These are phyloP conservation scores for Apodemus agrarius DNA, from an alignment of 2,797 vertebrate species.

Conservation along the genomic window DNA sequence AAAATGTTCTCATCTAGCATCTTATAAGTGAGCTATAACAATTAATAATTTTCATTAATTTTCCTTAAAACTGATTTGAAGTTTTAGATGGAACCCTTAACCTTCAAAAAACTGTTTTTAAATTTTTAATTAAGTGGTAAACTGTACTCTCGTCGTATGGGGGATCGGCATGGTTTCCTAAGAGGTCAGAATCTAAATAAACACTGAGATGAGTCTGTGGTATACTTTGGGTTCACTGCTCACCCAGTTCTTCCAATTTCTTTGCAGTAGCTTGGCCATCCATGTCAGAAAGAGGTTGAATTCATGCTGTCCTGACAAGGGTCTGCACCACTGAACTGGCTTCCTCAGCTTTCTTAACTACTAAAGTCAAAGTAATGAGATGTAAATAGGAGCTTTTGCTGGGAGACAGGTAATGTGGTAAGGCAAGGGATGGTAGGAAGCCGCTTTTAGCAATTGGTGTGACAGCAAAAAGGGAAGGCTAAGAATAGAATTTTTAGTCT, in stretches of 20 bases:
- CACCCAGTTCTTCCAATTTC: neutral
- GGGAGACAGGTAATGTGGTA: neutral
- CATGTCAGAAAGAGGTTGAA: neutral
- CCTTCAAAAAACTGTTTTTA: slow-evolving; percentile 76
- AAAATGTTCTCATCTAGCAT: slow-evolving; percentile 80
- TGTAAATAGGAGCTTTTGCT: neutral
- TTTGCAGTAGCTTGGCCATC: neutral
- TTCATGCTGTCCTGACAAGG: neutral
- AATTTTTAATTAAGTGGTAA: slow-evolving; percentile 76
- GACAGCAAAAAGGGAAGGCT: neutral
- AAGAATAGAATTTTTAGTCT: neutral
- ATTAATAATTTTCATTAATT: slow-evolving; percentile 84
- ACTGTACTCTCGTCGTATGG: neutral
- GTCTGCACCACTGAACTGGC: neutral
- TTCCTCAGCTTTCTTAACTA: neutral
- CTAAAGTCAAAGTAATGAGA: neutral
- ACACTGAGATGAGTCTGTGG: neutral
- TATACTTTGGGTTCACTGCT: neutral
- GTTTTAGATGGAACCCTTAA: slow-evolving; percentile 80
- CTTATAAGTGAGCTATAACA: slow-evolving; percentile 80
- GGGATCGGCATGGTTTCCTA: slow-evolving; percentile 24
- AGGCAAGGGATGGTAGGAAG: neutral
- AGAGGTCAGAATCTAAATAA: slow-evolving; percentile 33
- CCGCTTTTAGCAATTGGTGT: neutral
- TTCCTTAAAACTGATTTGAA: slow-evolving; percentile 77